Percentiles rank a stretch among this genome's conserved stretches.
These are phyloP conservation scores for Leuciscus idus DNA, from an alignment of 2,113 vertebrate species.

Conservation along the genomic window DNA sequence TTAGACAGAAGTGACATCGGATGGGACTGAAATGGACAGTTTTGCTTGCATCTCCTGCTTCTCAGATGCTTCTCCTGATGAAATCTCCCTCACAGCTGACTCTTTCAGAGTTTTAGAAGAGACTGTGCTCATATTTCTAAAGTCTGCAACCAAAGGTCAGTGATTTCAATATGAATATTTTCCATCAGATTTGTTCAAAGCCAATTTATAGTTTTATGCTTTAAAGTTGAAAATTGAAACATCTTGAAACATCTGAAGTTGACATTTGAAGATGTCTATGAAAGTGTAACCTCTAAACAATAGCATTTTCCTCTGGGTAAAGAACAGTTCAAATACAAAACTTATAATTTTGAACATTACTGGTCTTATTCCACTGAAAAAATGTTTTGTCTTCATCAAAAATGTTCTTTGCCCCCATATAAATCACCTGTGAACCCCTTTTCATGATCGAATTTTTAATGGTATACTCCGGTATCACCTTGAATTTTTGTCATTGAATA, in stretches of 20 bases:
- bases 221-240: not conserved
- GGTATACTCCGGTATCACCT: not conserved
- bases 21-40: not conserved
- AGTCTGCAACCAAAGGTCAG: constrained; percentile 13
- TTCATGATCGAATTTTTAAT: not conserved
- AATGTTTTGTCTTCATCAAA: not conserved
- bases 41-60: not conserved
- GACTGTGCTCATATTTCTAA: not conserved
- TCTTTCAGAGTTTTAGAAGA: not conserved
- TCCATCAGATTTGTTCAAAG: not conserved
- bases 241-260: too few species aligned
- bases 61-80: not conserved
- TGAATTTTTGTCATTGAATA: not conserved
- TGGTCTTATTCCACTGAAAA: not conserved
- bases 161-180: constrained; percentile 14
- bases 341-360: not conserved
- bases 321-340: not conserved
- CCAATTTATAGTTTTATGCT: not conserved
- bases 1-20: not conserved
- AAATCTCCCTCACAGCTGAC: not conserved
- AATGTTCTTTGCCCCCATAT: not conserved
- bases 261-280: not conserved
- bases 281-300: not conserved
- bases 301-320: not conserved
- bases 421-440: not conserved